Evolutionary conservation across 2,797 vertebrate species (phyloP), one percentile per base, ranked within the genome.

Genomic region (Fistularia commersonii): DNA sequence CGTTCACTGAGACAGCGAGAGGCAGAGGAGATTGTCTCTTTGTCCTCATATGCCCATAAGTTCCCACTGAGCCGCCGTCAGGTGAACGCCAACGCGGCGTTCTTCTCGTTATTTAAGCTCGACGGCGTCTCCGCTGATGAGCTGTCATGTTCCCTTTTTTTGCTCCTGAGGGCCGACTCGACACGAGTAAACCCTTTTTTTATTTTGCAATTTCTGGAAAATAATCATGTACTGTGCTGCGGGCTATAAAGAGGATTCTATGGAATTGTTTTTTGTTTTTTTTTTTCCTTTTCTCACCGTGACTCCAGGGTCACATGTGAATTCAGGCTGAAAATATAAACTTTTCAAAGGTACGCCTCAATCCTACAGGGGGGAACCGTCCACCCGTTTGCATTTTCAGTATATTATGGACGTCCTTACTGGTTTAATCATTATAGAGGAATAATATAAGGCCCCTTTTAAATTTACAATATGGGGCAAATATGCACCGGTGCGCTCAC

Each of bases 11-110:
- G 6, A 35, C 34, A 4, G 15, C 1, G 23, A 33, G 43, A 33
- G 7, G 35, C 45, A 23, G 37, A 43, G n/a, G 10, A 0, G 13
- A 15, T 32, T 34, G 12, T 8, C 6, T 34, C 8, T 31, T 8
- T 50, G 50, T 48, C 54, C 50, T 54, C 5, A 46, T 42, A 53
- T 12, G 33, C 33, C 54, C 49, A 41, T 11, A n/a, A 8, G 10
- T n/a, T n/a, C 12, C 11, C 8, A 3, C 35, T 11, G 43, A 47
- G 32, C 6, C 38, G 23, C 41, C 9, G 10, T 5, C 8, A 32
- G 15, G 36, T 41, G n/a, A n/a, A 41, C 9, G 14, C n/a, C 11
- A 32, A 38, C 32, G 12, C 6, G 8, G 7, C 38, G 11, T 37
- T 14, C 8, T 11, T 59, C 45, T 7, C 11, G 2, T 1, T 44